Percentiles rank a stretch among this genome's conserved stretches.
Evolutionary conservation across 2,888 invertebrate species (phyloP).

Genomic region (Oegoconia quadripuncta): DNA sequence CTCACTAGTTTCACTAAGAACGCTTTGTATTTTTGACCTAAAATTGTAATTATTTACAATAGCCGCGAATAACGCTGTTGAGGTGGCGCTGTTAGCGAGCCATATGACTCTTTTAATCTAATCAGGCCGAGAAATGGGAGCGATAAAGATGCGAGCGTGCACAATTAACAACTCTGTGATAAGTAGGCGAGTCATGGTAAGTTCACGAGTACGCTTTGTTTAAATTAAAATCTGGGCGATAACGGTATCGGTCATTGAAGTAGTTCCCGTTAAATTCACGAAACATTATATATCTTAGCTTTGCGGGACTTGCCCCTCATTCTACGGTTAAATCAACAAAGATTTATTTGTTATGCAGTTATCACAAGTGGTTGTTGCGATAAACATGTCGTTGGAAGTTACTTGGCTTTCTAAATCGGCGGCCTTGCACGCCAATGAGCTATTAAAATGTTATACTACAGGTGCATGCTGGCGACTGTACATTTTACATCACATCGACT

Average conservation of each 20-base stretch:
- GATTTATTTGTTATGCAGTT: too few relatives aligned
- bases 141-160: slow-evolving; percentile 63
- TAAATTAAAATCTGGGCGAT: slow-evolving; percentile 35
- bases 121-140: slow-evolving; percentile 57
- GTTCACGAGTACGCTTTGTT: slow-evolving; percentile 32
- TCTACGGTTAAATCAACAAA: too few relatives aligned
- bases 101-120: slow-evolving; percentile 72
- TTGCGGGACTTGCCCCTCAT: too few relatives aligned
- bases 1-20: slow-evolving; percentile 35
- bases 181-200: slow-evolving; percentile 51
- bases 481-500: too few relatives aligned
- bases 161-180: slow-evolving; percentile 64
- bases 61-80: slow-evolving; percentile 28
- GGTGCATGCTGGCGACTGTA: too few relatives aligned
- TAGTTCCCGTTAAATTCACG: slow-evolving; percentile 8
- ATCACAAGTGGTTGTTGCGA: too few relatives aligned
- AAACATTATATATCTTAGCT: too few relatives aligned
- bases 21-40: slow-evolving; percentile 17
- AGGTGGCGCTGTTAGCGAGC: slow-evolving; percentile 46
- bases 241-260: slow-evolving; percentile 35
- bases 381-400: too few relatives aligned
- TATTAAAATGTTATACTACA: too few relatives aligned
- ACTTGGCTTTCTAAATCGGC: too few relatives aligned
- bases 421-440: too few relatives aligned
- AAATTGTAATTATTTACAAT: slow-evolving; percentile 25